Evolutionary conservation across 2,797 vertebrate genomes (phyloP).

Genomic region (Lacerta agilis): DNA sequence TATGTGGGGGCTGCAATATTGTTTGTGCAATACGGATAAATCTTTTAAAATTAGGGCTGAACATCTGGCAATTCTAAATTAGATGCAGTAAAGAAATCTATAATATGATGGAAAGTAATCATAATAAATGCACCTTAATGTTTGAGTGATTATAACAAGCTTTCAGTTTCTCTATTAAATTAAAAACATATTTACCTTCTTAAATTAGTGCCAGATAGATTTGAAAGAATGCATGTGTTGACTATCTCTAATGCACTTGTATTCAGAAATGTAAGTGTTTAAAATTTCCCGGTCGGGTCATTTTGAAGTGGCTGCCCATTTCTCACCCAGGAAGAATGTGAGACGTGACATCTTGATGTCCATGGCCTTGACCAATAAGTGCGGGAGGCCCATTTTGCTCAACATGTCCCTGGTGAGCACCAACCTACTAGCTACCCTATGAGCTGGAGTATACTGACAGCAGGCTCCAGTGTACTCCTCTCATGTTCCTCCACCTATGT

Average conservation of each 20-base stretch:
- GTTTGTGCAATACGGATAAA: background rate
- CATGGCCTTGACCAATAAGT: too few relatives aligned
- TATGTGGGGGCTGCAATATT: background rate
- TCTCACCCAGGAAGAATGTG: too few relatives aligned
- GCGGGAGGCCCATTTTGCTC: too few relatives aligned
- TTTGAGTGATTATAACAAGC: conserved; percentile 6
- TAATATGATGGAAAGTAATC: background rate
- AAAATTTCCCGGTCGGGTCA: too few relatives aligned
- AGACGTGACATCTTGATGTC: too few relatives aligned
- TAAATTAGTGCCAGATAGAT: background rate
- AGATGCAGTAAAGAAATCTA: background rate
- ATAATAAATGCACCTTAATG: background rate
- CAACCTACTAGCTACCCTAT: too few relatives aligned
- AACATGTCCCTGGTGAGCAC: too few relatives aligned
- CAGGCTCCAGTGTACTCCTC: too few relatives aligned
- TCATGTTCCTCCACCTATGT: too few relatives aligned
- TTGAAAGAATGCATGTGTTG: conserved; percentile 6
- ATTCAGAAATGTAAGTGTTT: background rate
- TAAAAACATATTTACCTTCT: conserved; percentile 5
- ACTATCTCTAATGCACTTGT: background rate
- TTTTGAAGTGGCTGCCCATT: too few relatives aligned
- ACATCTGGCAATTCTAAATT: conserved; percentile 17
- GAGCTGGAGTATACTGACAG: too few relatives aligned
- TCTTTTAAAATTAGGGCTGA: conserved; percentile 4
- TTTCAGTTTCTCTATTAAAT: conserved; percentile 7